Percentiles rank a stretch among this genome's conserved stretches.
Conservation (phyloP, 2,888 invertebrate genomes). For the Theretra japonica region DNA sequence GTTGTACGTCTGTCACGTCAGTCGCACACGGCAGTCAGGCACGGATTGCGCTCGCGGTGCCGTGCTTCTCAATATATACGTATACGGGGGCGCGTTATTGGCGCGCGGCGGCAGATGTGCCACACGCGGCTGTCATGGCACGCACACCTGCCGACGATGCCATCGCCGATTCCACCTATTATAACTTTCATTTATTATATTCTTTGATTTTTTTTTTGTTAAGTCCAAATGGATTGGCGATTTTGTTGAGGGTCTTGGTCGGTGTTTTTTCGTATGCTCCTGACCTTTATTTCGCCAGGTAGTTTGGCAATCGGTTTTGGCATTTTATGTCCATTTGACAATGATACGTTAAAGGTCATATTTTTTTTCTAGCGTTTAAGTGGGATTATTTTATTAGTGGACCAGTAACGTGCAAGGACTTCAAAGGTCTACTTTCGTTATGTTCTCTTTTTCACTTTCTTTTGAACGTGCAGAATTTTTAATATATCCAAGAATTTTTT, state of each 20-base stretch:
- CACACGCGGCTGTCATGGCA: slow-evolving; percentile 34
- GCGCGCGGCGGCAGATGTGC: slow-evolving; percentile 32
- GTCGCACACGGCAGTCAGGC: slow-evolving; percentile 28
- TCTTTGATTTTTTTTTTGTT: slow-evolving; percentile 19
- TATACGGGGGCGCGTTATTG: slow-evolving; percentile 29
- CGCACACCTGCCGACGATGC: slow-evolving; percentile 39
- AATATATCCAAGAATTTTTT: no score
- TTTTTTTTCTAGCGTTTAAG: no score
- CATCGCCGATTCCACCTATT: slow-evolving; percentile 12
- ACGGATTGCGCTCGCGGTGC: slow-evolving; percentile 30
- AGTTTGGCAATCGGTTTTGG: no score
- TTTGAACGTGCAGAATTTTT: no score
- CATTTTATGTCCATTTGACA: no score
- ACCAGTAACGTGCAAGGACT: no score
- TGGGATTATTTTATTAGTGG: no score
- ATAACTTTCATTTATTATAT: slow-evolving; percentile 18
- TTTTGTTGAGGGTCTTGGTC: slow-evolving; percentile 1
- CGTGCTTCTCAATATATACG: slow-evolving; percentile 35
- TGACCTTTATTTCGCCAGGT: no score
- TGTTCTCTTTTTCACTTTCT: no score
- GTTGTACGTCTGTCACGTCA: neutral
- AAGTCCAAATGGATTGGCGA: neutral
- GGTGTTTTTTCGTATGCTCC: neutral
- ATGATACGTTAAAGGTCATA: no score
- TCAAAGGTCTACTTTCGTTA: no score